phyloP scores from a whole-genome alignment of 2,888 invertebrate genomes.

The Argyra leucocephala region DNA sequence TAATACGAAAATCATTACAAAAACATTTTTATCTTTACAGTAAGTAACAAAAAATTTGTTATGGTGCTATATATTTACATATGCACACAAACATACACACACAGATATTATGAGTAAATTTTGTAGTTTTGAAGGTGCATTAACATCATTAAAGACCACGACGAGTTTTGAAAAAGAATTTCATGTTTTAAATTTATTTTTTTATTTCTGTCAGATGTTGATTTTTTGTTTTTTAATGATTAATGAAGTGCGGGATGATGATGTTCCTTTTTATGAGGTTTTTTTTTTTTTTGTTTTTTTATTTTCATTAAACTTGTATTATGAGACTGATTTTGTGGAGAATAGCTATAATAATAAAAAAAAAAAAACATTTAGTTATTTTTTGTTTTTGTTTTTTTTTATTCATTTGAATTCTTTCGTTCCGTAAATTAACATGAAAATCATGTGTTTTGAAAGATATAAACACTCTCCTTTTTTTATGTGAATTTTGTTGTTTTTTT shows the following conservation, averaged over 20 bases:
- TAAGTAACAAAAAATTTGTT: slow-evolving; percentile 1
- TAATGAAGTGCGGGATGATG: slow-evolving; percentile 41
- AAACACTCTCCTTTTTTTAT: background rate
- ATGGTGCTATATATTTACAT: background rate
- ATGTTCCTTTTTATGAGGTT: slow-evolving; percentile 20
- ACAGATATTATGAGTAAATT: background rate
- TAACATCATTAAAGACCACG: background rate
- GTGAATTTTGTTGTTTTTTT: background rate
- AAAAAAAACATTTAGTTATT: background rate
- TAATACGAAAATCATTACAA: no score
- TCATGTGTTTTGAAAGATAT: background rate
- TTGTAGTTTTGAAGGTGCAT: background rate
- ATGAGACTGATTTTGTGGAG: background rate
- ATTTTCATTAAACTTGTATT: background rate
- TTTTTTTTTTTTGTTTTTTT: slow-evolving; percentile 10
- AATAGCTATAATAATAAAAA: background rate
- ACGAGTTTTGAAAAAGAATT: background rate
- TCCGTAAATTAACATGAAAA: background rate
- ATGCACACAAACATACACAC: no score
- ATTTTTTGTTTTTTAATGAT: slow-evolving; percentile 33
- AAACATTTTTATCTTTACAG: background rate
- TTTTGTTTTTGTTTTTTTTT: background rate
- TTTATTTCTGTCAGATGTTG: background rate
- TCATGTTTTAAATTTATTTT: background rate
- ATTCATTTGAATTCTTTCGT: background rate